phyloP scores from a whole-genome alignment of 1,140 invertebrate genomes.

The Lamellibrachia luymesi region DNA sequence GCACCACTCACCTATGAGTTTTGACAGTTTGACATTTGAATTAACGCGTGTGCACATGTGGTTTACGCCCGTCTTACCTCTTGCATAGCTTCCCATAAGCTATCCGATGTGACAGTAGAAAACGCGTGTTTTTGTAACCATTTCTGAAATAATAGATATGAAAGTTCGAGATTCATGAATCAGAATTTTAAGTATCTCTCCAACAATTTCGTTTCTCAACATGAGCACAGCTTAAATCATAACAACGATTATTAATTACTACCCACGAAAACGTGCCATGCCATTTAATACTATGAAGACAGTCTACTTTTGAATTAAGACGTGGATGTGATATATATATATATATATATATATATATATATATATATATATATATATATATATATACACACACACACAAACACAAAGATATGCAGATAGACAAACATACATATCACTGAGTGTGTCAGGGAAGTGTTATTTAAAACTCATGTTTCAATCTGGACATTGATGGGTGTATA shows the following conservation, averaged over 20 bases:
- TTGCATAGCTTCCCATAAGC: slow-evolving; percentile 59
- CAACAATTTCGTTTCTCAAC: too few relatives aligned
- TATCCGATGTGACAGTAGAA: slow-evolving; percentile 49
- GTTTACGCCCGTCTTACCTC: slow-evolving; percentile 32
- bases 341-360: background rate
- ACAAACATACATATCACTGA: too few relatives aligned
- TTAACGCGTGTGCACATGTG: background rate
- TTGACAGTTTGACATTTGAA: background rate
- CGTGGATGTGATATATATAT: too few relatives aligned
- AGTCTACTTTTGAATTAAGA: background rate
- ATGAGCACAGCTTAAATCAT: background rate
- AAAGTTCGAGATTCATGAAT: slow-evolving; percentile 33
- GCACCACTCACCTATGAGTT: background rate
- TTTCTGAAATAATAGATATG: slow-evolving; percentile 31
- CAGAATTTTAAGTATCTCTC: background rate
- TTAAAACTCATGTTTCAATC: too few relatives aligned
- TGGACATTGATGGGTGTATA: too few relatives aligned
- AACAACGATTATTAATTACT: background rate
- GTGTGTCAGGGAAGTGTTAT: too few relatives aligned
- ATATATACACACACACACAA: background rate
- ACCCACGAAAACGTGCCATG: too few relatives aligned
- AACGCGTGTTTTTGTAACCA: slow-evolving; percentile 39
- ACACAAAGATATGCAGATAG: too few relatives aligned
- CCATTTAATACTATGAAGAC: background rate
- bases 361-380: background rate